Percentiles rank a stretch among this genome's conserved stretches.
Evolutionary conservation across 1,140 invertebrate species (phyloP).

Genomic region (Sarcophaga bullata): DNA sequence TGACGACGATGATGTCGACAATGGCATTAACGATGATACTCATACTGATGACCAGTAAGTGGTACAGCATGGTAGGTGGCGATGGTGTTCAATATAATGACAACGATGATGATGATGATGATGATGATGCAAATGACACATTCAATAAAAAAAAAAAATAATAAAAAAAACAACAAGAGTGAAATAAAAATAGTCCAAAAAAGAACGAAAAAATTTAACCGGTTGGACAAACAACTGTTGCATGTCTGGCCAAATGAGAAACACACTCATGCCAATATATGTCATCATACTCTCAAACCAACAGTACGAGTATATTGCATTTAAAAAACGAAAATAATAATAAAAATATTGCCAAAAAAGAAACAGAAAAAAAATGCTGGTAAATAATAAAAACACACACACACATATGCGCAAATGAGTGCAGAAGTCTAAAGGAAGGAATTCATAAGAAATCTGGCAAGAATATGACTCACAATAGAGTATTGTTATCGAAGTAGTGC

Average conservation of each 20-base stretch:
- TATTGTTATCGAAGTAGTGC: too few species aligned
- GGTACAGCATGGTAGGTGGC: neutral
- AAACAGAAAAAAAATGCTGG: neutral
- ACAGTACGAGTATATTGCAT: neutral
- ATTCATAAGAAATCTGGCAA: neutral
- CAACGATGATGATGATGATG: neutral
- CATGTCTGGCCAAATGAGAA: slow-evolving; percentile 14
- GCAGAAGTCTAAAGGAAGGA: neutral
- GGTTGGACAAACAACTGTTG: slow-evolving; percentile 37
- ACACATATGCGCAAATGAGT: neutral
- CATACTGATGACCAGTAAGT: neutral
- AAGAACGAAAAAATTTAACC: neutral
- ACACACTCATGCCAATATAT: neutral
- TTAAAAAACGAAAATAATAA: neutral
- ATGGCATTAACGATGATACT: neutral
- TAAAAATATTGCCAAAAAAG: slow-evolving; percentile 28
- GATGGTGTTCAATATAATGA: neutral
- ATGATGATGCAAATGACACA: slow-evolving; percentile 33
- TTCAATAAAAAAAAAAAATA: slow-evolving; percentile 1
- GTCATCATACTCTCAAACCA: neutral
- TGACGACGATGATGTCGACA: slow-evolving; percentile 2
- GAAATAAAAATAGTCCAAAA: slow-evolving; percentile 12
- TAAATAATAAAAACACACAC: neutral
- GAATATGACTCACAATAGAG: too few species aligned
- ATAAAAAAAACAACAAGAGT: slow-evolving; percentile 15